Evolutionary conservation across 2,797 vertebrate species (phyloP), one percentile per base, ranked within the genome.

Genomic region (Tolypeutes matacus): DNA sequence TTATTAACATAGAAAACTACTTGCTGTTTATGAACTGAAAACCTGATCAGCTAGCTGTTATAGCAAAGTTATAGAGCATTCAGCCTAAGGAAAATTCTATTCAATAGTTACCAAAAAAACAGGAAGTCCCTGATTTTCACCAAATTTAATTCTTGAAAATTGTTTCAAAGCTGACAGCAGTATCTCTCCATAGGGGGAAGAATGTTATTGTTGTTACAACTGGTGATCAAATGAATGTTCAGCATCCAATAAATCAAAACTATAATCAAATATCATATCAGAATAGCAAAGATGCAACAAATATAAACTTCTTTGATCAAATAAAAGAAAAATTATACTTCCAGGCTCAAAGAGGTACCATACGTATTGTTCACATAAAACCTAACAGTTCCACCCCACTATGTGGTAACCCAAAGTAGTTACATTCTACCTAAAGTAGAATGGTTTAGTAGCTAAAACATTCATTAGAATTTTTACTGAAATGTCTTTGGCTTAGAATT

Each of bases 81-180:
- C 15, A 87, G 42, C 29, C 18, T 31, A 76, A 42, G 34, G 69
- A 78, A 93, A 65, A 23, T n/a, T n/a, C 34, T 85, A 8, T 18
- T 56, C 25, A 31, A 6, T 36, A 53, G 39, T 75, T 27, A 77
- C 36, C 23, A 53, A 29, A 70, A 64, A 25, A 67, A 73, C 27
- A 81, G 53, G 18, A 53, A 75, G 27, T 81, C 31, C 9, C 53
- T 2, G 60, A 31, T 78, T 80, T 75, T 93, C 58, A 85, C 46
- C 25, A 58, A 77, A 92, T 88, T 81, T 83, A 73, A 82, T 34
- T 86, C 73, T 87, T 89, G 46, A 89, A 87, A 76, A 51, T 46
- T 51, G 7, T 76, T 91, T 89, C 64, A 65, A 65, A 91, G 13
- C 12, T 64, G 21, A 85, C 29, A 87, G 18, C 8, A 64, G 11